Evolutionary conservation across 2,113 vertebrate genomes (phyloP), one percentile per base, ranked within the genome.

Genomic region (Oryzias woworae): DNA sequence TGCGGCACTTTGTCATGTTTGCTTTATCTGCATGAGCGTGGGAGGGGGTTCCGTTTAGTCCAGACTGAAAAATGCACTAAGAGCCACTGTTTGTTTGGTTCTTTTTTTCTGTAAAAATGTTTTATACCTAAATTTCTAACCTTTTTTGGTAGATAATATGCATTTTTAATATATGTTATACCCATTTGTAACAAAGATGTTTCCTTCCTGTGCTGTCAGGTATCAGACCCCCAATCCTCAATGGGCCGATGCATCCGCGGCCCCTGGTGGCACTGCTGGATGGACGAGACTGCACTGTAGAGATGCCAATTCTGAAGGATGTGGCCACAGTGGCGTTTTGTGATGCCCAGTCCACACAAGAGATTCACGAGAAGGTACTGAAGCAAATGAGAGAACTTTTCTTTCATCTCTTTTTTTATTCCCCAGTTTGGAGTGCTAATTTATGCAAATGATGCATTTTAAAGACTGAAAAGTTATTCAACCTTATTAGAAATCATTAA

Each of bases 231-330:
- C 94, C 95, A 5, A 93, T 94, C 84, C 88, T 95, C 67, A 96
- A 96, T 73, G 94, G 94, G 77, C 94, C 94, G 4, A 95, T 96
- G 95, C 94, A 95, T 56, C 92, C 94, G 2, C 93, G 95, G 75
- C 95, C 95, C 14, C 90, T 96, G 80, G 95, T 96, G 81, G 95
- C 95, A 0, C 92, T 96, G 61, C 83, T 96, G 75, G 95, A 96
- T 60, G 95, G 95, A 63, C 93, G 95, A 2, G 95, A 96, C 76
- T 96, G 95, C 85, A 95, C 95, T 24, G 94, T 96, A 82, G 95
- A 96, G 82, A 96, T 96, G 95, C 95, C 95, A 58, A 95, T 96
- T 78, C 85, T 96, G 71, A 96, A 96, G 85, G 95, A 96, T 79
- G 94, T 96, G 80, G 94, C 94, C 69, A 96, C 95, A 0, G 95